Conservation (phyloP, 2,888 invertebrate species). For the Leptopilina drosophilae region DNA sequence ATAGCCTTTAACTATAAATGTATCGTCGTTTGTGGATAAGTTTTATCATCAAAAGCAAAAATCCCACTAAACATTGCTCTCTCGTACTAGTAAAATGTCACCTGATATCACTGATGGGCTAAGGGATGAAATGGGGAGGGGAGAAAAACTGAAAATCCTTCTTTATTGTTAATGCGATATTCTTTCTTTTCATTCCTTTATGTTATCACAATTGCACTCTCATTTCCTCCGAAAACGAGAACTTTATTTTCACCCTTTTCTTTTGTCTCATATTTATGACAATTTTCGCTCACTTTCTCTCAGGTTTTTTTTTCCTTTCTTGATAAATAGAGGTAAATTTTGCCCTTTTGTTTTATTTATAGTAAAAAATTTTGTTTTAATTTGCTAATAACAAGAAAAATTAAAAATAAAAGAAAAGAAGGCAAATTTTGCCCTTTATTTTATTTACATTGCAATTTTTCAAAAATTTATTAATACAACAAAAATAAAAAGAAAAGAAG, state of each 20-base stretch:
- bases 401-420: too few relatives aligned
- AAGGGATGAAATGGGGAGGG: too few relatives aligned
- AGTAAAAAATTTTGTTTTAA: too few relatives aligned
- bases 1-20: conserved; percentile 8
- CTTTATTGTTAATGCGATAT: conserved; percentile 40
- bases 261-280: conserved; percentile 19
- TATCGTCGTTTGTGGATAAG: conserved; percentile 20
- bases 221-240: conserved; percentile 28
- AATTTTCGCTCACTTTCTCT: conserved; percentile 23
- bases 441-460: too few relatives aligned
- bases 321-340: conserved; percentile 43
- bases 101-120: conserved; percentile 14
- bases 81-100: conserved; percentile 15
- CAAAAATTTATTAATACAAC: too few relatives aligned
- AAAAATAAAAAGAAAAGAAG: too few relatives aligned
- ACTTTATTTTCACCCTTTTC: conserved; percentile 29
- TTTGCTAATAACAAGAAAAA: too few relatives aligned
- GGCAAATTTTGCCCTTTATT: too few relatives aligned
- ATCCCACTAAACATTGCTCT: conserved; percentile 14
- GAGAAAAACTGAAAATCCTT: conserved; percentile 34
- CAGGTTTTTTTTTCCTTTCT: not conserved
- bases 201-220: conserved; percentile 28
- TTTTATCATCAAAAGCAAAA: conserved; percentile 7
- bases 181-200: conserved; percentile 41
- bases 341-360: not conserved